Evolutionary conservation across 1,140 invertebrate genomes (phyloP), one percentile per base, ranked within the genome.

Genomic region (Pinna nobilis): DNA sequence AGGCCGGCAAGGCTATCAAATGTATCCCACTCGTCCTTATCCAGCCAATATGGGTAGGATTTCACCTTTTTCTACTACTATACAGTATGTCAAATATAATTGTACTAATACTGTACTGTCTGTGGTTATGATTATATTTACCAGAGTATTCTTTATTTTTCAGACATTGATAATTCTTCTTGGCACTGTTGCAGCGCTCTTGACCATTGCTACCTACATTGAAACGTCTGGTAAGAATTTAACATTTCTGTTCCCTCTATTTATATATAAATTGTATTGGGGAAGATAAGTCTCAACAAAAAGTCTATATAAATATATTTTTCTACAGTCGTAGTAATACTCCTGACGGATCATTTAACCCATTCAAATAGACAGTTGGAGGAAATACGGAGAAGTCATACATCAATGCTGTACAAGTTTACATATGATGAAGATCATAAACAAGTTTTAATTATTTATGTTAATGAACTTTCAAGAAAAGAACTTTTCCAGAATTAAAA

Each of bases 1-100:
- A 98, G 88, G 95, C 96, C 37, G 94, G 94, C 7, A 93, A 94
- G 80, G 97, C 95, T 80, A 90, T 98, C 35, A 92, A 93, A 67
- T 93, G 93, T 82, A 91, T 97, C 72, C 96, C 96, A 9, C 92
- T 92, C 3, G 86, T 98, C 25, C 94, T 97, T 80, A 89, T 97
- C 23, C 95, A 96, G 84, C 96, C 97, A 0, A 84, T 98, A 3
- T 88, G 95, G 65, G 97, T 86, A 65, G 68, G 80, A 25, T 63
- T n/a, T n/a, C n/a, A n/a, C n/a, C n/a, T 59, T 35, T 18, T 6
- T 18, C 50, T 5, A 28, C 1, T 20, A 23, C 15, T 30, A 9
- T 25, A 5, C 32, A 28, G 23, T 20, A 28, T 7, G 50, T 5
- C 18, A 53, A 6, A 25, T 13, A 25, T 11, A n/a, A 23, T 51